These are phyloP conservation scores for Paelopatides confundens DNA, from an alignment of 53 echinoderm and acorn worm genomes.

Conservation along the genomic window DNA sequence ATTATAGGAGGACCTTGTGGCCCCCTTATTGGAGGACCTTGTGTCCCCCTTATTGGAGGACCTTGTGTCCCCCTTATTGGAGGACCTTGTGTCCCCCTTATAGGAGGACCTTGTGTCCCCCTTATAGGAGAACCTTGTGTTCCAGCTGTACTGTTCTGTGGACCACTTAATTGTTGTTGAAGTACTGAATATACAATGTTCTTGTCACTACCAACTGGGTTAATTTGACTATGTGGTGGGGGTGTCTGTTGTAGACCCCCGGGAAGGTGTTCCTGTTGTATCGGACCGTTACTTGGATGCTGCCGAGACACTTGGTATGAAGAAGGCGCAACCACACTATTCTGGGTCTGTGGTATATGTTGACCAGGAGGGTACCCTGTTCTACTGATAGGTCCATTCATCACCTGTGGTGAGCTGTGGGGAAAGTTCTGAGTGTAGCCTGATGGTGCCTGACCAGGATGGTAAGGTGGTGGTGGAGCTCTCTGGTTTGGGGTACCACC, in stretches of 20 bases:
- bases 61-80: neutral
- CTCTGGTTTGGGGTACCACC: neutral
- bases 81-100: neutral
- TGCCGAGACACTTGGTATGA: neutral
- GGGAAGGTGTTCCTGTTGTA: neutral
- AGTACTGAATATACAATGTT: neutral
- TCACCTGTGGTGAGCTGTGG: conserved; percentile 35
- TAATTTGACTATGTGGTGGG: neutral
- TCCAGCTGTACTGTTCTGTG: neutral
- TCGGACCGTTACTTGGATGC: neutral
- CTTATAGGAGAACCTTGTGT: neutral
- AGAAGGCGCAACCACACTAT: neutral
- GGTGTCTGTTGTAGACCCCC: neutral
- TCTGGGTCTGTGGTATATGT: neutral
- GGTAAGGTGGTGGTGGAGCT: conserved; percentile 33
- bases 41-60: neutral
- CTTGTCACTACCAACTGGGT: neutral
- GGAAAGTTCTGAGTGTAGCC: conserved; percentile 31
- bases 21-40: neutral
- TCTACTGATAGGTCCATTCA: conserved; percentile 24
- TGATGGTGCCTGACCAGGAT: neutral
- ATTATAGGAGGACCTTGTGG: no score
- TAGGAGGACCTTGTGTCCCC: neutral
- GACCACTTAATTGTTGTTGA: neutral
- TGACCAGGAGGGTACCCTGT: conserved; percentile 38